A percentile compares a stretch with the other conserved stretches of the same genome.
phyloP scores from a whole-genome alignment of 2,888 invertebrate genomes.

The Reticulitermes lucifugus region DNA sequence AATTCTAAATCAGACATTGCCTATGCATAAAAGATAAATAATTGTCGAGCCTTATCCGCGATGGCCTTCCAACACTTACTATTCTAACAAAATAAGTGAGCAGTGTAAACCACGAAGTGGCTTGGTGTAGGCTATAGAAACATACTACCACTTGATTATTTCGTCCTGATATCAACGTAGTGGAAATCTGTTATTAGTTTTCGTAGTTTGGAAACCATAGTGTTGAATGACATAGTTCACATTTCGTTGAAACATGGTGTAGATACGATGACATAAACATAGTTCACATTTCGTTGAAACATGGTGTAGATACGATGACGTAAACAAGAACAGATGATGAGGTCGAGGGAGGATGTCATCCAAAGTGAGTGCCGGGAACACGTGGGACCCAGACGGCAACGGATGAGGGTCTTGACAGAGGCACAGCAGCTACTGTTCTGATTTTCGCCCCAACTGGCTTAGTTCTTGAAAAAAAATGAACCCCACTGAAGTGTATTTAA shows the following conservation, averaged over 20 bases:
- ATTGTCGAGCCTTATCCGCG: no score
- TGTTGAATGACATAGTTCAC: not conserved
- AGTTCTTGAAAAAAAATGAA: not conserved
- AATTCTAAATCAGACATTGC: no score
- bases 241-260: not conserved
- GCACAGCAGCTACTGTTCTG: not conserved
- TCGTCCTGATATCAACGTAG: no score
- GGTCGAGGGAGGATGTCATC: constrained; percentile 16
- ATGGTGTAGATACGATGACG: not conserved
- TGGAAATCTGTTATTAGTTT: no score
- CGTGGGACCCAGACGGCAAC: constrained; percentile 7
- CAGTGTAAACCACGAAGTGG: no score
- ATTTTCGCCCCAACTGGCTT: not conserved
- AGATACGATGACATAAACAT: constrained; percentile 3
- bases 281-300: not conserved
- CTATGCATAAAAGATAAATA: no score
- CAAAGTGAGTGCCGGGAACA: constrained; percentile 9
- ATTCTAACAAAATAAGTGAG: no score
- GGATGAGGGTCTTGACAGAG: not conserved
- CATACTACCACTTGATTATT: no score
- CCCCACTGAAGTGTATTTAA: not conserved
- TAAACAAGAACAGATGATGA: constrained; percentile 12
- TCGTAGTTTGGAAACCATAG: no score
- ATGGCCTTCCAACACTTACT: no score
- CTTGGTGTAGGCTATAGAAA: no score